Evolutionary conservation across 1,140 invertebrate species (phyloP).

Genomic region (Drosophila arizonae): DNA sequence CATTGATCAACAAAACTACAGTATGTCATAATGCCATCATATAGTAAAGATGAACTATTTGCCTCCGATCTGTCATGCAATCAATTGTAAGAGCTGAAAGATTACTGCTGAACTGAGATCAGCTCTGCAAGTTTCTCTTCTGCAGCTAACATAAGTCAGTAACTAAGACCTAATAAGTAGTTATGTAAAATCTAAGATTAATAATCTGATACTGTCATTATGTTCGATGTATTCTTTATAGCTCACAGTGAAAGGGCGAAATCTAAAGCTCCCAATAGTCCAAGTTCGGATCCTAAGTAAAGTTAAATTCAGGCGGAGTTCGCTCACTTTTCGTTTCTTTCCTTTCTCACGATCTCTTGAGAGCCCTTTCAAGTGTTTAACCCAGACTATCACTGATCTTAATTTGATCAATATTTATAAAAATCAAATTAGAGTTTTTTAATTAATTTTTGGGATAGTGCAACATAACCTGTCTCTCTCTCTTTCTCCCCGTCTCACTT

Average conservation of each 20-base stretch:
- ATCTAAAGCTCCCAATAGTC: too few relatives aligned
- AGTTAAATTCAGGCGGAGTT: too few relatives aligned
- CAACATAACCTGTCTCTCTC: too few relatives aligned
- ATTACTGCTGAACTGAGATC: neutral
- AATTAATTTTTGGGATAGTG: slow-evolving; percentile 3
- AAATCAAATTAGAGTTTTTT: neutral
- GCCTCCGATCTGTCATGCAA: neutral
- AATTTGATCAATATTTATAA: neutral
- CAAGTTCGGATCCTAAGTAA: too few relatives aligned
- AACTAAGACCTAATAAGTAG: too few relatives aligned
- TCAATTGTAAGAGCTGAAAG: neutral
- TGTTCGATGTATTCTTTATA: too few relatives aligned
- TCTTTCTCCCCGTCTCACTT: neutral
- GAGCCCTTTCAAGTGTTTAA: neutral
- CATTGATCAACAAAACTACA: neutral
- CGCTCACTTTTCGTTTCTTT: too few relatives aligned
- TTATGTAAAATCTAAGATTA: too few relatives aligned
- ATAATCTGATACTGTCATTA: too few relatives aligned
- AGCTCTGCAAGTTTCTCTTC: neutral
- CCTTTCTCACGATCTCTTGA: neutral
- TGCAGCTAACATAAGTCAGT: neutral
- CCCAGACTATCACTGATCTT: neutral
- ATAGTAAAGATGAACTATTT: neutral
- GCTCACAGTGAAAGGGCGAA: too few relatives aligned
- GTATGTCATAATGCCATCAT: too few relatives aligned